Conservation (phyloP, 2,888 invertebrate genomes). For the Ashinkailepas kermadecensis region DNA sequence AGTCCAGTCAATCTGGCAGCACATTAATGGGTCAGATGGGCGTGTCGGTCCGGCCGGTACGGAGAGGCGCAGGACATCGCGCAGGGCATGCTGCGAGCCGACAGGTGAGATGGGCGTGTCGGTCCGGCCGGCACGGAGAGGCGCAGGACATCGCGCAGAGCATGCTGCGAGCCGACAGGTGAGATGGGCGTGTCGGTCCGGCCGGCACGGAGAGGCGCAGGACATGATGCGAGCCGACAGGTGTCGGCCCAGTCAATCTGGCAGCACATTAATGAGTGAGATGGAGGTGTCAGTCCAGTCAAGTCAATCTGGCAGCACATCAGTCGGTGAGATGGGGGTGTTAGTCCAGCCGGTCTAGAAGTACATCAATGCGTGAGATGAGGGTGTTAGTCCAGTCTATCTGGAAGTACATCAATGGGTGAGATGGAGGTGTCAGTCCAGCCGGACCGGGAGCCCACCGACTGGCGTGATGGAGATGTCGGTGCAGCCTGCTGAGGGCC, state of each 20-base stretch:
- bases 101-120: no score
- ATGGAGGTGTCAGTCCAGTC: no score
- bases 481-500: no score
- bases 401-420: no score
- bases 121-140: no score
- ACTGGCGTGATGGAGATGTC: slow-evolving; percentile 73
- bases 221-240: slow-evolving; percentile 75
- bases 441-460: slow-evolving; percentile 67
- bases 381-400: no score
- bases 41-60: no score
- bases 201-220: slow-evolving; percentile 74
- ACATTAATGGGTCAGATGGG: no score
- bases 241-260: slow-evolving; percentile 23
- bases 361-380: no score
- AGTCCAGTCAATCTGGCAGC: no score
- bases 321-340: slow-evolving; percentile 77
- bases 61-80: slow-evolving; percentile 83
- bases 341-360: slow-evolving; percentile 49
- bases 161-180: slow-evolving; percentile 68
- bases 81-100: slow-evolving; percentile 67
- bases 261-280: no score
- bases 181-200: slow-evolving; percentile 64
- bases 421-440: no score
- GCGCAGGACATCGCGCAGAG: slow-evolving; percentile 81
- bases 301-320: slow-evolving; percentile 64